Base-by-base conservation (phyloP, 2,113 vertebrate species). In the Heterotis niloticus region DNA sequence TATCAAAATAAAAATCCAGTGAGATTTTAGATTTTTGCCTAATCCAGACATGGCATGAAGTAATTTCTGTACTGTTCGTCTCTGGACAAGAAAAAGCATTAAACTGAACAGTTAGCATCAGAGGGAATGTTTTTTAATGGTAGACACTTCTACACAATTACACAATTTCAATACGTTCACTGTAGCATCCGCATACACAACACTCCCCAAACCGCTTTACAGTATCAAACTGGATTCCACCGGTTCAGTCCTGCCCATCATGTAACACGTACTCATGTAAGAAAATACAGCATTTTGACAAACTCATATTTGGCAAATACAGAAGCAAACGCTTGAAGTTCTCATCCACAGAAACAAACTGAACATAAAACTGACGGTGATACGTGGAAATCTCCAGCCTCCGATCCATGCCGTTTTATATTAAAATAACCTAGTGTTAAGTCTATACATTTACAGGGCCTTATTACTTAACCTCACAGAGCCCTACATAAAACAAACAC, bases 61-160 rank as follows among this genome's bases (percentile, higher is more conserved):
- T n/a, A n/a, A n/a, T n/a, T n/a, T n/a, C n/a, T n/a, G n/a, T n/a
- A n/a, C n/a, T n/a, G n/a, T n/a, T n/a, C n/a, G n/a, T n/a, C n/a
- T 44, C 34, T 44, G 34, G 34, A 4, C 34, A 44, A 44, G 34
- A 44, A 44, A 44, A 44, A 44, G 34, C 7, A 7, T 44, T 44
- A 44, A 44, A 44, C 34, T 44, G 34, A 18, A 64, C 28, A 72
- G 66, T 51, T 72, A 0, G 76, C 81, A 86, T 92, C 84, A 91
- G 90, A 90, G 89, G 91, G 91, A 93, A 93, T 93, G 91, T 91
- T 93, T 91, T 93, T 93, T 93, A 93, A 93, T 93, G 92, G 85
- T 90, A 87, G 88, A 89, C 89, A 89, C 87, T 90, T 92, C 88
- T 88, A 91, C 89, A 89, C 86, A 88, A 91, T 87, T 85, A 91